These are phyloP conservation scores for Nomada ruficornis DNA, from an alignment of 2,888 invertebrate genomes.

Conservation along the genomic window DNA sequence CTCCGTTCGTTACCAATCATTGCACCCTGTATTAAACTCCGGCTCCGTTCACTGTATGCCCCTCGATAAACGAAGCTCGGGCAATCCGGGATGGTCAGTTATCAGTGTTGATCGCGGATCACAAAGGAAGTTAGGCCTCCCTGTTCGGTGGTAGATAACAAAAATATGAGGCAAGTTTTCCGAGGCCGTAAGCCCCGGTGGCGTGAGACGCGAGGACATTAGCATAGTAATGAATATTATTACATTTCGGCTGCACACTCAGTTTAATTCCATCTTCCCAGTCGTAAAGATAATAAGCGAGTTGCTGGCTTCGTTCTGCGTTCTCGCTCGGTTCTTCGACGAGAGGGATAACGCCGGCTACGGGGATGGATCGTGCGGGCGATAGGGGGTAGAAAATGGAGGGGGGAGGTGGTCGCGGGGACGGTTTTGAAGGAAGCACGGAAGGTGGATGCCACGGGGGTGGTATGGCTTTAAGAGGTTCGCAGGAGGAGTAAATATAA, in stretches of 20 bases:
- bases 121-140: constrained; percentile 61
- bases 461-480: constrained; percentile 82
- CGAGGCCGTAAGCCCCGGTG: constrained; percentile 76
- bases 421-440: constrained; percentile 67
- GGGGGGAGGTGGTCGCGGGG: constrained; percentile 38
- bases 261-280: constrained; percentile 84
- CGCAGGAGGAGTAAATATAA: constrained; percentile 83
- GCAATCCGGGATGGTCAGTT: constrained; percentile 10
- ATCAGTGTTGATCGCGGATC: constrained; percentile 35
- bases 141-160: constrained; percentile 80
- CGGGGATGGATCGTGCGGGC: constrained; percentile 55
- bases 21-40: no score
- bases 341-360: constrained; percentile 37
- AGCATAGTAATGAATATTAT: constrained; percentile 85
- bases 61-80: neutral
- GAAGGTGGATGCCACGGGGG: constrained; percentile 69
- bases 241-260: constrained; percentile 83
- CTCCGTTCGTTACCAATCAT: no score
- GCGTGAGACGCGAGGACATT: constrained; percentile 80
- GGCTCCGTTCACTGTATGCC: no score
- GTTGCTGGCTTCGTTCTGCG: constrained; percentile 76
- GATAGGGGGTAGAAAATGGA: constrained; percentile 55
- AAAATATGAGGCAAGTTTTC: constrained; percentile 83
- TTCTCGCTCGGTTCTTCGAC: constrained; percentile 52
- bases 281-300: constrained; percentile 84